Evolutionary conservation across 35 echinoderm and acorn worm species (phyloP), one percentile per base, ranked within the genome.

Genomic region (Lytechinus pictus): DNA sequence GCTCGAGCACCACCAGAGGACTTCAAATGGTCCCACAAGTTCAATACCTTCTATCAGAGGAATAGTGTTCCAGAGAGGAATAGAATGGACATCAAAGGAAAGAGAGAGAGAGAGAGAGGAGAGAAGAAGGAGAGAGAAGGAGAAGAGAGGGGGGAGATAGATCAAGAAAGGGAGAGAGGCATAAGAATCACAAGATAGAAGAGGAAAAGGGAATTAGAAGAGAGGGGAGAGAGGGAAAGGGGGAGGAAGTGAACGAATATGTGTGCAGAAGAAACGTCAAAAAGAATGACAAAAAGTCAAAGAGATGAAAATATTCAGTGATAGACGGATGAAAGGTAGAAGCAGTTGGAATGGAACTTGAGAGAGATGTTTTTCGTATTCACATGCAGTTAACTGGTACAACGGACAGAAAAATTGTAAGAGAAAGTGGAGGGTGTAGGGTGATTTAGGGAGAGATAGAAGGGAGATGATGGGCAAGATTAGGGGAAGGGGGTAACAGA

Each of bases 1-100:
- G n/a, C 54, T 5, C n/a, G 53, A 54, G 53, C 28, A 93, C 57
- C 55, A 54, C 92, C 54, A 57, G 92, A 93, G 92, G 92, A 93
- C 54, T 53, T 54, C 55, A 12, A 27, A 44, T 54, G 10, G 55
- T 27, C 27, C 27, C 54, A 27, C 52, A 93, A 93, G 53, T 93
- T 93, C 53, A 93, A 93, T 93, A 55, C 57, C 92, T 93, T 54
- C 10, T 90, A 90, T 90, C 88, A 90, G 66, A 79, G 66, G 66
- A 79, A 79, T 79, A 79, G 66, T 79, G 66, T 24, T 79, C 66
- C 21, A 79, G 66, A 79, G 66, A 79, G 66, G n/a, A n/a, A 79
- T 58, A 58, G 13, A 58, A 58, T 58, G 56, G 66, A 79, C 16
- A 71, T 19, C 11, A 71, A 57, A 57, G 11, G 61, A 71, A 6